Conservation (phyloP, 2,797 vertebrate genomes). For the Gymnoscopelus braueri region DNA sequence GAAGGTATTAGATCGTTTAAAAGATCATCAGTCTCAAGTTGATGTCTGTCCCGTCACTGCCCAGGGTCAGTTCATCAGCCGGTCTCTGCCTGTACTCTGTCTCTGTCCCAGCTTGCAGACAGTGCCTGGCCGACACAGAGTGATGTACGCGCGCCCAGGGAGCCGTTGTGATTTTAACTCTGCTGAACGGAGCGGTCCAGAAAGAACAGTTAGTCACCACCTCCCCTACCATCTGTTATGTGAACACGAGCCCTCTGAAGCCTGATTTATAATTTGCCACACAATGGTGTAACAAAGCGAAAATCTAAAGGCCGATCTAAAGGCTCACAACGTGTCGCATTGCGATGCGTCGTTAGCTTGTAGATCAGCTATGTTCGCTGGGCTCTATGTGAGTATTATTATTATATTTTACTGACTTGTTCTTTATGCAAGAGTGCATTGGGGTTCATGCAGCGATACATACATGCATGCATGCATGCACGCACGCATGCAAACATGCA, state of each 20-base stretch:
- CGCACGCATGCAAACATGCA: background rate
- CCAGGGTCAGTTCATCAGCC: slow-evolving; percentile 22
- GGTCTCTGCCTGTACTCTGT: slow-evolving; percentile 38
- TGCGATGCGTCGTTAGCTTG: too few relatives aligned
- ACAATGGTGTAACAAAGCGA: background rate
- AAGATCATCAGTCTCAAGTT: too few relatives aligned
- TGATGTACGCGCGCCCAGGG: slow-evolving; percentile 65
- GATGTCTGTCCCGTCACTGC: background rate
- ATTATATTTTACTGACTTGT: slow-evolving; percentile 21
- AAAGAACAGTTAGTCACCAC: slow-evolving; percentile 54
- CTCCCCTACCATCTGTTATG: slow-evolving; percentile 54
- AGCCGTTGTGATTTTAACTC: slow-evolving; percentile 59
- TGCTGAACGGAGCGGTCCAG: slow-evolving; percentile 58
- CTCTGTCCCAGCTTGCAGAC: slow-evolving; percentile 14
- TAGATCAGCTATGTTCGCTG: too few relatives aligned
- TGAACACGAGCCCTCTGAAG: slow-evolving; percentile 36
- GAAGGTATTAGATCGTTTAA: too few relatives aligned
- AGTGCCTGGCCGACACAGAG: slow-evolving; percentile 46
- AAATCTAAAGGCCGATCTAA: too few relatives aligned
- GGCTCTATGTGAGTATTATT: slow-evolving; percentile 8
- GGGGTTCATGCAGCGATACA: background rate
- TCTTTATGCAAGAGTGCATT: background rate
- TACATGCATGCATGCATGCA: background rate
- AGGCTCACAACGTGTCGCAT: too few relatives aligned
- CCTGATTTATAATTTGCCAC: slow-evolving; percentile 25